These are phyloP conservation scores for Empis livida DNA, from an alignment of 2,888 invertebrate genomes.

Conservation along the genomic window DNA sequence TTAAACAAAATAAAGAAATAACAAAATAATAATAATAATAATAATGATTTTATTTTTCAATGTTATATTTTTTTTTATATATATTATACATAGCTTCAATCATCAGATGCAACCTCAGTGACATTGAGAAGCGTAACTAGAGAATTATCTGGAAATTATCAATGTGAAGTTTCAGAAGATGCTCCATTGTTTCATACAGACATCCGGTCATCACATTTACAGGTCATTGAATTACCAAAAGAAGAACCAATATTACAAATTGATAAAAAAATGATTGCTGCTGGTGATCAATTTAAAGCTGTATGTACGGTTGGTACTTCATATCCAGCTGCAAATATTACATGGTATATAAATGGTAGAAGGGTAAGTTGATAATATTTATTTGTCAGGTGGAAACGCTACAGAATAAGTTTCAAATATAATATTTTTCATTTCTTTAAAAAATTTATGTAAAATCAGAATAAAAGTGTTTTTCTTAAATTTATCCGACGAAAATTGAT, in stretches of 20 bases:
- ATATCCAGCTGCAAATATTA: constrained; percentile 42
- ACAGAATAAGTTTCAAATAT: no score
- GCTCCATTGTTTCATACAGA: constrained; percentile 44
- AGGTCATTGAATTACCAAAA: constrained; percentile 43
- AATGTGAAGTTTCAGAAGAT: constrained; percentile 46
- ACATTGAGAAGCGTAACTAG: constrained; percentile 40
- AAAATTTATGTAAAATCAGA: no score
- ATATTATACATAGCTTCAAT: constrained; percentile 34
- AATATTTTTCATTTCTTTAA: no score
- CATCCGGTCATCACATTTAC: constrained; percentile 40
- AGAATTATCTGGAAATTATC: constrained; percentile 42
- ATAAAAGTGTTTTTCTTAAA: no score
- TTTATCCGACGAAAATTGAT: no score
- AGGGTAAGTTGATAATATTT: constrained; percentile 30
- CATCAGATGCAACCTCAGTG: constrained; percentile 41
- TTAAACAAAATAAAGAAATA: no score
- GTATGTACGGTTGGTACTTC: constrained; percentile 43
- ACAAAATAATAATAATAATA: no score
- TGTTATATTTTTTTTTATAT: constrained; percentile 1
- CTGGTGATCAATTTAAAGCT: constrained; percentile 39
- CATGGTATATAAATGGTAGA: constrained; percentile 42
- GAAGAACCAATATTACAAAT: constrained; percentile 40
- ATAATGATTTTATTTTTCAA: no score
- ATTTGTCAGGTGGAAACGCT: not conserved
- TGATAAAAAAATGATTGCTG: constrained; percentile 39